Conservation (phyloP, 2,113 vertebrate species). For the Paraplagusia blochii region DNA sequence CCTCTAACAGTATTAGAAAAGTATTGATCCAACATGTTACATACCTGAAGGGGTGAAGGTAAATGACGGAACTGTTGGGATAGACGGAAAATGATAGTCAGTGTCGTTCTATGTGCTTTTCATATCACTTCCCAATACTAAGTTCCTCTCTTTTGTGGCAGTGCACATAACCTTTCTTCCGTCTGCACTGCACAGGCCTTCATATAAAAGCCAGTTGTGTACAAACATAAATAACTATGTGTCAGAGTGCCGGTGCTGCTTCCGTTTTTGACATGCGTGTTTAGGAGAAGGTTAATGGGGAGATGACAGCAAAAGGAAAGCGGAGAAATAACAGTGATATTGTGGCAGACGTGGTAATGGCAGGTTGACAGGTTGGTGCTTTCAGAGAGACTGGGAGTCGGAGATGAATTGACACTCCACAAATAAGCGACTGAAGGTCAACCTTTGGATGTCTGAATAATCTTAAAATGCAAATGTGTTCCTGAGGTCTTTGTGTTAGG, state of each 20-base stretch:
- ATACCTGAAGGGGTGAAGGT: conserved; percentile 97
- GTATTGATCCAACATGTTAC: conserved; percentile 1
- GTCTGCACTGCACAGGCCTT: background rate
- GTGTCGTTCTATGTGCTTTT: background rate
- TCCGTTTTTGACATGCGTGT: conserved; percentile 30
- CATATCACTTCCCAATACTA: background rate
- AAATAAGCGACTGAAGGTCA: conserved; percentile 69
- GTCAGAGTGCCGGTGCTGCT: conserved; percentile 18
- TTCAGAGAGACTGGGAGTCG: conserved; percentile 15
- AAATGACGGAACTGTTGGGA: conserved; percentile 92
- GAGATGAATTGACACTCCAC: conserved; percentile 45
- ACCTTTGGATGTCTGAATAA: conserved; percentile 58
- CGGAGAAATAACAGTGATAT: conserved; percentile 31
- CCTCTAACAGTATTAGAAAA: no score
- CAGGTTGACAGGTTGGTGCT: conserved; percentile 53
- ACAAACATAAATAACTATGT: conserved; percentile 35
- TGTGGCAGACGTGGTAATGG: conserved; percentile 35
- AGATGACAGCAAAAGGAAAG: conserved; percentile 28
- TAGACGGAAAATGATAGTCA: background rate
- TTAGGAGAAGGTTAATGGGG: conserved; percentile 60
- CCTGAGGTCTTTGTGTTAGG: conserved; percentile 54
- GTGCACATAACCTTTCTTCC: background rate
- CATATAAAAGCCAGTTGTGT: conserved; percentile 1
- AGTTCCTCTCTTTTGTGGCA: background rate
- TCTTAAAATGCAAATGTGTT: conserved; percentile 54